A percentile compares a stretch with the other conserved stretches of the same genome.
These are phyloP conservation scores for Potamilus streckersoni DNA, from an alignment of 1,140 invertebrate genomes.

Conservation along the genomic window DNA sequence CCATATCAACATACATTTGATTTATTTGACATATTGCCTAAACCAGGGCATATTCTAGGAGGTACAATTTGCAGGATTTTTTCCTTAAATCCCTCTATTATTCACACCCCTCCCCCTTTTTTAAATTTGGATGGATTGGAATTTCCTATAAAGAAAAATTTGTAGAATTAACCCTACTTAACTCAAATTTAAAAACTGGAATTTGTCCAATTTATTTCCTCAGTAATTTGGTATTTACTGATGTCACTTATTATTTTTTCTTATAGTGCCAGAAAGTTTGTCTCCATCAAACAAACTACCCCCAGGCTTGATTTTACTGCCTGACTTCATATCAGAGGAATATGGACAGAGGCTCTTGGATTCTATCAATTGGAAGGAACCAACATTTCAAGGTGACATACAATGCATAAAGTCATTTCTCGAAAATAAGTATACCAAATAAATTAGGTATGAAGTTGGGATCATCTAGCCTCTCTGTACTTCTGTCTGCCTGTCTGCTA, in stretches of 20 bases:
- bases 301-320: constrained; percentile 79
- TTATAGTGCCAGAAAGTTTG: constrained; percentile 45
- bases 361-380: constrained; percentile 73
- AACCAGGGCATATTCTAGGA: too few species aligned
- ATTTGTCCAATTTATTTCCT: not conserved
- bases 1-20: too few species aligned
- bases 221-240: not conserved
- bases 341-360: constrained; percentile 79
- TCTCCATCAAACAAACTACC: constrained; percentile 68
- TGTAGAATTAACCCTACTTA: too few species aligned
- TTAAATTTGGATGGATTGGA: too few species aligned
- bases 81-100: too few species aligned
- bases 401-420: constrained; percentile 28
- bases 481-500: too few species aligned
- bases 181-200: too few species aligned
- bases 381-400: constrained; percentile 16
- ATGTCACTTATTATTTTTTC: constrained; percentile 6
- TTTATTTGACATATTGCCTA: too few species aligned
- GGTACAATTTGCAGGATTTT: too few species aligned
- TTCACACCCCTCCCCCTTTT: too few species aligned
- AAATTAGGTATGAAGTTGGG: not conserved
- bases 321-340: constrained; percentile 79
- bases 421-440: not conserved
- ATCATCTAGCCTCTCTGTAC: too few species aligned
- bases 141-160: too few species aligned